phyloP scores from a whole-genome alignment of 1,140 invertebrate species.

The Amphibalanus amphitrite region DNA sequence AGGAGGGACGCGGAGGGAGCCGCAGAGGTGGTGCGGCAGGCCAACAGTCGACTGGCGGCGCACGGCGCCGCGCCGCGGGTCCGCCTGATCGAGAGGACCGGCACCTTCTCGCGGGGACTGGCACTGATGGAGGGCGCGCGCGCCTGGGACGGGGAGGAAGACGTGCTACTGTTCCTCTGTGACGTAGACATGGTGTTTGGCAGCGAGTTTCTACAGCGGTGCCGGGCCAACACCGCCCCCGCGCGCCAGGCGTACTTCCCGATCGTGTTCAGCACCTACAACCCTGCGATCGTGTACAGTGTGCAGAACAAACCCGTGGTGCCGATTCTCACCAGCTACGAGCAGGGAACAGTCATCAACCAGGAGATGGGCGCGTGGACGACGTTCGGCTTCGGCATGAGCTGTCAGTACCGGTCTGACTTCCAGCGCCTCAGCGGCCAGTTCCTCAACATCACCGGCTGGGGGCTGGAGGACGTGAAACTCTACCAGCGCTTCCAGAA shows the following conservation, averaged over 20 bases:
- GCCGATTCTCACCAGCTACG: neutral
- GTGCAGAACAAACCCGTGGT: neutral
- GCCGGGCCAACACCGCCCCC: constrained; percentile 33
- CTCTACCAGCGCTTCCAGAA: constrained; percentile 46
- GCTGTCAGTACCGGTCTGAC: constrained; percentile 62
- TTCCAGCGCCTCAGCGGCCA: constrained; percentile 55
- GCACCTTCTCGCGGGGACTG: constrained; percentile 56
- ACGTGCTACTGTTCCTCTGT: constrained; percentile 58
- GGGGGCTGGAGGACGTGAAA: constrained; percentile 65
- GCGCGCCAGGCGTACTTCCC: constrained; percentile 62
- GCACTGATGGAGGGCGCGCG: constrained; percentile 38
- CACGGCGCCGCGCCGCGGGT: constrained; percentile 38
- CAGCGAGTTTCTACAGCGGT: constrained; percentile 51
- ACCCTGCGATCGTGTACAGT: constrained; percentile 33
- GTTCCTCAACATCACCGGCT: constrained; percentile 54
- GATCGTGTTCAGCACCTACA: constrained; percentile 67
- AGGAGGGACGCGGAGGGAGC: constrained; percentile 31
- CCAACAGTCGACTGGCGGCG: constrained; percentile 22
- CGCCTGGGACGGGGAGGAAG: constrained; percentile 31
- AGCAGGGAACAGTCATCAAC: constrained; percentile 37
- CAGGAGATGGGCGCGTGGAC: constrained; percentile 67
- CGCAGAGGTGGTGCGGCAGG: constrained; percentile 34
- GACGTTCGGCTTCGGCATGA: constrained; percentile 71
- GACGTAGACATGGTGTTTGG: constrained; percentile 67
- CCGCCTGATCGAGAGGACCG: constrained; percentile 50